Evolutionary conservation across 2,797 vertebrate species (phyloP), one percentile per base, ranked within the genome.

Genomic region (Falco berigora): DNA sequence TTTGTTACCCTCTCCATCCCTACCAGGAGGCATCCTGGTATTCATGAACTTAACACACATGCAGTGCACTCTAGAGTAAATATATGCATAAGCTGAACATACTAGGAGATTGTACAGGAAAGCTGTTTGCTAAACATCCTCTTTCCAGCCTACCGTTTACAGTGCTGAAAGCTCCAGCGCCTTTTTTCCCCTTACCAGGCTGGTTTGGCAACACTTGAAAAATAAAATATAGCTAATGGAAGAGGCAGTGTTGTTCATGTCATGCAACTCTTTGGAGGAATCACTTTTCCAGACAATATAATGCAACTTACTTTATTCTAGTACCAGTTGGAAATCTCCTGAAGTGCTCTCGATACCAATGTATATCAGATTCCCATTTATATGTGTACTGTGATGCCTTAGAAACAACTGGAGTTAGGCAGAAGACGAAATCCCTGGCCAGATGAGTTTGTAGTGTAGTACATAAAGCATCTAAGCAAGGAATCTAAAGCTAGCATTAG

Each of bases 71-170:
- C 81, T 78, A 94, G 92, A 95, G 93, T 89, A 80, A 96, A 96
- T 93, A 96, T 91, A 79, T 82, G 25, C 94, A 53, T 69, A 91
- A 93, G 77, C 76, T 90, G 78, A 90, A 46, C 38, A 13, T 42
- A 40, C 66, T 63, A 4, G 27, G 91, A 92, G 55, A 10, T 89
- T 69, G 72, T 64, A 68, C 50, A 71, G 72, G 59, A 75, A 78
- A 91, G 42, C 62, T 94, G 72, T 91, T 96, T 64, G 74, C 55
- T 92, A 19, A 95, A 62, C 81, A 58, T 49, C 34, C 42, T 68
- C 23, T 91, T 94, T 61, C 64, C 72, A 59, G 2, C 58, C 38
- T 52, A 12, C 32, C 20, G 0, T 68, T 72, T 64, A 20, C 61
- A 40, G 53, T 6, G 7, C 75, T 77, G 64, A 83, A 56, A 84